phyloP scores from a whole-genome alignment of 2,888 invertebrate species.

The Deilephila porcellus region DNA sequence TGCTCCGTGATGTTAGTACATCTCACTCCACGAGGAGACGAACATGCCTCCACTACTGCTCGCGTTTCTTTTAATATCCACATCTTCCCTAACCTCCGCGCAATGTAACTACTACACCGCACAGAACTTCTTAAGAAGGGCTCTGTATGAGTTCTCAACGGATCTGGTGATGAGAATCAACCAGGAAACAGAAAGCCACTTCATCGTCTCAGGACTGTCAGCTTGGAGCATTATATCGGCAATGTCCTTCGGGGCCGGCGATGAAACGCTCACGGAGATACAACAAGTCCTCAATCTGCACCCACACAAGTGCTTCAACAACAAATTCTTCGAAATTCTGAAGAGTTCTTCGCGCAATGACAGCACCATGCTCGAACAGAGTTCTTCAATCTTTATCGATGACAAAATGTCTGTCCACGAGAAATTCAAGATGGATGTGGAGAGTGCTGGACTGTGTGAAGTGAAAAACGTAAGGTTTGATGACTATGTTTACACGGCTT shows the following conservation, averaged over 20 bases:
- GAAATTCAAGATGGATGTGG: slow-evolving; percentile 50
- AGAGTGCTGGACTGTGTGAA: slow-evolving; percentile 51
- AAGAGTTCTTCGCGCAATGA: slow-evolving; percentile 46
- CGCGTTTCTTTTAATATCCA: slow-evolving; percentile 15
- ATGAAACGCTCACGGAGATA: slow-evolving; percentile 60
- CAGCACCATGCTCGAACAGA: slow-evolving; percentile 58
- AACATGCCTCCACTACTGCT: slow-evolving; percentile 25
- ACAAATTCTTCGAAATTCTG: slow-evolving; percentile 60
- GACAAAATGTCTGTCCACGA: slow-evolving; percentile 49
- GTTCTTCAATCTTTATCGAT: slow-evolving; percentile 64
- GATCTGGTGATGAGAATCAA: slow-evolving; percentile 55
- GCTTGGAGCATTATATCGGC: slow-evolving; percentile 68
- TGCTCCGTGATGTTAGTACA: slow-evolving; percentile 10
- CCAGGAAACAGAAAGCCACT: slow-evolving; percentile 69
- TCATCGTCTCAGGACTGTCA: slow-evolving; percentile 66
- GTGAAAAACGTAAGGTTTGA: slow-evolving; percentile 56
- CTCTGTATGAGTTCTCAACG: slow-evolving; percentile 60
- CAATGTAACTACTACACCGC: slow-evolving; percentile 55
- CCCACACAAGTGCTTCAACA: slow-evolving; percentile 65
- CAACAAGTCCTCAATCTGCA: slow-evolving; percentile 57
- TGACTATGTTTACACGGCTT: slow-evolving; percentile 52
- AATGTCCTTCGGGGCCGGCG: slow-evolving; percentile 64
- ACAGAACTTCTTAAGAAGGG: slow-evolving; percentile 48
- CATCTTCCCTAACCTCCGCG: not conserved
- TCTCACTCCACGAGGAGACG: slow-evolving; percentile 5